Evolutionary conservation across 92 coral and sea anemone species (phyloP).

Genomic region (Hydrozoanthus gracilis): DNA sequence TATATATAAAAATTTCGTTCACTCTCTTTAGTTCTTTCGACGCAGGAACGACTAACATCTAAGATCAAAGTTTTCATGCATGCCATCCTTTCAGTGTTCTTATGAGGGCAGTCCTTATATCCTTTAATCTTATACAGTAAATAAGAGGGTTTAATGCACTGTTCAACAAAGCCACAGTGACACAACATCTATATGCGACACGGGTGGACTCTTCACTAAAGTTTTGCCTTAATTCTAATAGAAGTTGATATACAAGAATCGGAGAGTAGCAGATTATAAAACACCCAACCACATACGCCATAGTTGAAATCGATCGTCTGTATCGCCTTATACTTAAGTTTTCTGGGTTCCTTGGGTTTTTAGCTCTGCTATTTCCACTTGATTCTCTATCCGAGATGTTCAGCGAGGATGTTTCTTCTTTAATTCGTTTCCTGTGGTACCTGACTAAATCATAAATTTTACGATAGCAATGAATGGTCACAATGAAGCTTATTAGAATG

Average conservation of each 20-base stretch:
- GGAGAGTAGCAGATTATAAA: constrained; percentile 24
- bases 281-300: constrained; percentile 30
- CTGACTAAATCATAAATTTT: constrained; percentile 28
- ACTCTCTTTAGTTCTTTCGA: too few relatives aligned
- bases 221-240: background rate
- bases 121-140: constrained; percentile 26
- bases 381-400: background rate
- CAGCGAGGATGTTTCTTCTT: constrained; percentile 6
- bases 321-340: constrained; percentile 13
- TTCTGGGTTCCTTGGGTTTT: constrained; percentile 3
- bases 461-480: constrained; percentile 19
- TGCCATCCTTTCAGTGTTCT: constrained; percentile 29
- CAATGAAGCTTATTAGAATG: background rate
- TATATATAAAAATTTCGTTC: too few relatives aligned
- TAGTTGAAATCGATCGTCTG: constrained; percentile 31
- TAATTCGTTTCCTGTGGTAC: constrained; percentile 32
- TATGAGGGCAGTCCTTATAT: background rate
- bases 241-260: constrained; percentile 28
- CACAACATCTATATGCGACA: constrained; percentile 27
- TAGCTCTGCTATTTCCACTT: background rate
- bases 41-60: too few relatives aligned
- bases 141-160: constrained; percentile 33
- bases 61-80: background rate
- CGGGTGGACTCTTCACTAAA: constrained; percentile 17
- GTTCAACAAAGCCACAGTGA: constrained; percentile 35